A percentile compares a stretch with the other conserved stretches of the same genome.
Conservation (phyloP, 2,797 vertebrate species). For the Parauchenoglanis punctatus region DNA sequence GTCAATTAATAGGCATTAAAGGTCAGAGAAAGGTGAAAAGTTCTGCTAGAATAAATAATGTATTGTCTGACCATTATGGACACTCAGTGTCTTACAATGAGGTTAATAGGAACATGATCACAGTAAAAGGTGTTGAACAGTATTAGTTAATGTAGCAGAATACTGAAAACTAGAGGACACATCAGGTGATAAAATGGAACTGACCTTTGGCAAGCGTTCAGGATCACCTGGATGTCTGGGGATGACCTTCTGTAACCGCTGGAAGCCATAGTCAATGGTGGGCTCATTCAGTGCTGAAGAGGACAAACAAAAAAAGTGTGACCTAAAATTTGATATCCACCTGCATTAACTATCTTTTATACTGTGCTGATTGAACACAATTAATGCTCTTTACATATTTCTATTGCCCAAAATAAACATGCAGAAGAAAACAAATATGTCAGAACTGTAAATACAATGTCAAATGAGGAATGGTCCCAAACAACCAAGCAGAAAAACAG, state of each 20-base stretch:
- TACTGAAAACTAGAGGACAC: not conserved
- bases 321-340: slow-evolving; percentile 20
- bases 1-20: not conserved
- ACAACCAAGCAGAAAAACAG: slow-evolving; percentile 28
- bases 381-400: not conserved
- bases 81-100: not conserved
- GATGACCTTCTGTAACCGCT: slow-evolving; percentile 99
- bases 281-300: slow-evolving; percentile 93
- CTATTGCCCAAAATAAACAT: not conserved
- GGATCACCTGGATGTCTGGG: slow-evolving; percentile 97
- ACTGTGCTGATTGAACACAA: not conserved
- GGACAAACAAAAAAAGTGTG: slow-evolving; percentile 53
- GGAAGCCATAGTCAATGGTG: slow-evolving; percentile 98
- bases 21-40: not conserved
- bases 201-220: slow-evolving; percentile 96
- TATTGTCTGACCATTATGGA: not conserved
- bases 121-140: not conserved
- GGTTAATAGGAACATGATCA: not conserved
- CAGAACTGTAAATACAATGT: not conserved
- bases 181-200: slow-evolving; percentile 21
- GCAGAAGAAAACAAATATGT: slow-evolving; percentile 17
- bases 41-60: not conserved
- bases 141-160: not conserved
- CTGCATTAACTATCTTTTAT: slow-evolving; percentile 23
- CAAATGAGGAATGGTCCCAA: slow-evolving; percentile 10